Base-by-base conservation (phyloP, 2,888 invertebrate genomes). In the Coronaproctus castanopsis region DNA sequence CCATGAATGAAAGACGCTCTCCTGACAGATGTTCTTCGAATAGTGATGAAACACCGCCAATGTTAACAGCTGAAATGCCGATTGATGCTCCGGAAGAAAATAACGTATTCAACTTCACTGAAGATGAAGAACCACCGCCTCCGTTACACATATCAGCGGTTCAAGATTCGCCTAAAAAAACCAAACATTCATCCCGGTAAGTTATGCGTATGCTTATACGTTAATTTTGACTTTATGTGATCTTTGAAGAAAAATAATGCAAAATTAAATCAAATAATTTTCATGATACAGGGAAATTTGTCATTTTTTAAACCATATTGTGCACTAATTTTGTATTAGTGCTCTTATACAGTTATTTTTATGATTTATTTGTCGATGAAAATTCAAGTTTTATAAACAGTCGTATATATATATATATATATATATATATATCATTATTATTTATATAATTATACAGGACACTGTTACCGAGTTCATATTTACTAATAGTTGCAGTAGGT, bases 1-100 rank as follows among this genome's bases (percentile, higher is more conserved):
- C 63, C 21, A 59, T 61, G 14, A 62, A 62, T 57, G 36, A 56
- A 58, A 51, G 21, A 21, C 55, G 51, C 52, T 56, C 58, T 36
- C 56, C 52, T 20, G 58, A 56, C 52, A 52, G 55, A 51, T 55
- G 61, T 48, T 58, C 59, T 24, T 55, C 55, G 24, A 59, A 59
- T 36, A 59, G 59, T 48, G 59, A 59, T 52, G 57, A 58, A 54
- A 59, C 63, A 19, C 64, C 64, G 36, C 65, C 64, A 14, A 58
- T 63, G 20, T 70, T 63, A 8, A 66, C 66, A 18, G 65, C 62
- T 24, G 65, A 65, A 69, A 73, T 71, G 68, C 61, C 57, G 48
- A 59, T 57, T 24, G 61, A 63, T 57, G 21, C 55, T 2, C 5
- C 22, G 22, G 55, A 61, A 21, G 65, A 66, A 61, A 64, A 64